Base-by-base conservation (phyloP, 2,888 invertebrate genomes). In the Anoncus sp. region DNA sequence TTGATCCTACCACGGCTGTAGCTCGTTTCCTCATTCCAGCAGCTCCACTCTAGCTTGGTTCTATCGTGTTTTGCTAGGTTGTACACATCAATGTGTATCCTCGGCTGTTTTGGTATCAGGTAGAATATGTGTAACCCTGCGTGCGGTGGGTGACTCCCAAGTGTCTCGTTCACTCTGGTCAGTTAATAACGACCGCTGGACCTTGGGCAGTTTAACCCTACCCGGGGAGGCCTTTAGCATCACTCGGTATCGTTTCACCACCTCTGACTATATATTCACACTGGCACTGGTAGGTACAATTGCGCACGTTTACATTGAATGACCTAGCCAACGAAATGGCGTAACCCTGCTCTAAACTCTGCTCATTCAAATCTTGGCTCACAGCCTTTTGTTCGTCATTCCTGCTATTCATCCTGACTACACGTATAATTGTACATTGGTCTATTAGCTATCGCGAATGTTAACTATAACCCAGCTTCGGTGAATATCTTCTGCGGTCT, bases 131-230 rank as follows among this genome's bases (percentile, higher is more conserved):
- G n/a, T n/a, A n/a, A n/a, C n/a, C n/a, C n/a, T n/a, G n/a, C n/a
- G n/a, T n/a, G 43, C 22, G 40, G 10, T 9, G 24, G 9, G 16
- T 27, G 66, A 81, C 82, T 90, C 90, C 90, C 90, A 82, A 79
- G 90, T 88, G 91, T 87, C 90, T 91, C 90, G 88, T 90, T 90
- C 85, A 83, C 86, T 85, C 87, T 85, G 88, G 88, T 88, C 87
- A 86, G 89, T 87, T 90, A 90, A 90, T 90, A 90, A 87, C 89
- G 85, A 84, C n/a, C n/a, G 82, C 62, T 24, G 63, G 71, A 75
- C 66, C 62, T 57, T 16, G 69, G 53, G 60, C 66, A 62, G 78
- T 71, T 63, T 45, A 43, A 49, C 59, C 70, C 60, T 67, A 31
- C 57, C n/a, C n/a, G n/a, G n/a, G n/a, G 67, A 67, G 55, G 67